Evolutionary conservation across 30 jellyfish, hydroid and myxozoan species (phyloP).

Genomic region (Cassiopea andromeda): DNA sequence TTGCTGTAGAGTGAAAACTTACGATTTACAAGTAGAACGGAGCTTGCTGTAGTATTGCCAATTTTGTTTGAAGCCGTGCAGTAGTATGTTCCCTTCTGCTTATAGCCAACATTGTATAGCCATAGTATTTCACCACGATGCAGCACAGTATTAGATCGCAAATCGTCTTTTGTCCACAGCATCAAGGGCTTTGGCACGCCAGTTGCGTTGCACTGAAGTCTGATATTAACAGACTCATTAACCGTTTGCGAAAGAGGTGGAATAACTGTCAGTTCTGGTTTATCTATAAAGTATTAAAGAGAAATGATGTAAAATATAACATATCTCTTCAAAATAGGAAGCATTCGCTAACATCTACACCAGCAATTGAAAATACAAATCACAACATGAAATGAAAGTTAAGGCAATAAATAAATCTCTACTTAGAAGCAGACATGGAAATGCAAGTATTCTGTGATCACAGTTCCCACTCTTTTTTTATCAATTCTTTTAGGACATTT

Average conservation of each 20-base stretch:
- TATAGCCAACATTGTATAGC: slow-evolving; percentile 59
- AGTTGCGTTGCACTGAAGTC: slow-evolving; percentile 79
- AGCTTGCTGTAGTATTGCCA: slow-evolving; percentile 65
- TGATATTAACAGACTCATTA: slow-evolving; percentile 53
- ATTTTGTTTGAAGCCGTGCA: slow-evolving; percentile 84
- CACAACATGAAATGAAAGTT: too few relatives aligned
- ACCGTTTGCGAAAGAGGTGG: slow-evolving; percentile 66
- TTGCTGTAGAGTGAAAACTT: slow-evolving; percentile 43
- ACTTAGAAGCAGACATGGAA: too few relatives aligned
- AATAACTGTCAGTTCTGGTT: slow-evolving; percentile 63
- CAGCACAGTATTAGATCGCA: slow-evolving; percentile 16
- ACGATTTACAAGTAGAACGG: slow-evolving; percentile 75
- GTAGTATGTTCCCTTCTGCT: slow-evolving; percentile 72
- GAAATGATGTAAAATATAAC: background rate
- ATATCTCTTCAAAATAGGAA: background rate
- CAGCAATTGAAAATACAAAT: too few relatives aligned
- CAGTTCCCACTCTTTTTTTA: too few relatives aligned
- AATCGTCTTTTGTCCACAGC: slow-evolving; percentile 74
- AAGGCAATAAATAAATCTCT: too few relatives aligned
- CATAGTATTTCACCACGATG: slow-evolving; percentile 35
- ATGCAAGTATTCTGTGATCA: too few relatives aligned
- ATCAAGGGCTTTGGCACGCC: slow-evolving; percentile 90
- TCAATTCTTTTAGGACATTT: too few relatives aligned
- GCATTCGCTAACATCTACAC: too few relatives aligned
- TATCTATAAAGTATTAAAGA: slow-evolving; percentile 54